Conservation (phyloP, 2,113 vertebrate genomes). For the Bubalus kerabau region DNA sequence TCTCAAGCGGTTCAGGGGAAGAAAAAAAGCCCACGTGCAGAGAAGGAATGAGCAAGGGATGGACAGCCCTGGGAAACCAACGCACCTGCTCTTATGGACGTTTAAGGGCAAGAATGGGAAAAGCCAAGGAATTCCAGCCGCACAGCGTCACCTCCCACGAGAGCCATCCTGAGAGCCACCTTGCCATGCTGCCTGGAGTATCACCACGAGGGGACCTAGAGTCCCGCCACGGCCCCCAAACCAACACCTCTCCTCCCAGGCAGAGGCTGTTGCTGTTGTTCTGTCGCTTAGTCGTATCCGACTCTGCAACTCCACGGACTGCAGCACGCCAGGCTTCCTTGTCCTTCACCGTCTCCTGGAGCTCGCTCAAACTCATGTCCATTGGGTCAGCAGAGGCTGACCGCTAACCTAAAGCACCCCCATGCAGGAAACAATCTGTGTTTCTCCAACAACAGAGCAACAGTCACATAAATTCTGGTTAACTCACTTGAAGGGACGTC, state of each 20-base stretch:
- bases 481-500: rapidly evolving
- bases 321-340: neutral
- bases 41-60: rapidly evolving
- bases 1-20: rapidly evolving
- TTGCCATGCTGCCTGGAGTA: rapidly evolving
- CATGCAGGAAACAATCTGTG: rapidly evolving
- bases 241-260: neutral
- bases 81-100: rapidly evolving
- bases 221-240: neutral
- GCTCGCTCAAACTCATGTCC: neutral
- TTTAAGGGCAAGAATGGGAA: neutral
- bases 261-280: neutral
- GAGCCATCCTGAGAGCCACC: rapidly evolving
- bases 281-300: rapidly evolving
- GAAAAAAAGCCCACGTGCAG: too few relatives aligned
- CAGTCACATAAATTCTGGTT: rapidly evolving
- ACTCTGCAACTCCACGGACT: neutral
- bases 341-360: neutral
- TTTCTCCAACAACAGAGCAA: rapidly evolving
- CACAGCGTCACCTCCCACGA: rapidly evolving
- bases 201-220: neutral
- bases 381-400: neutral
- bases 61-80: neutral
- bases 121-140: neutral
- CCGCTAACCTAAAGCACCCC: rapidly evolving